These are phyloP conservation scores for Athene noctua DNA, from an alignment of 2,113 vertebrate genomes.

Conservation along the genomic window DNA sequence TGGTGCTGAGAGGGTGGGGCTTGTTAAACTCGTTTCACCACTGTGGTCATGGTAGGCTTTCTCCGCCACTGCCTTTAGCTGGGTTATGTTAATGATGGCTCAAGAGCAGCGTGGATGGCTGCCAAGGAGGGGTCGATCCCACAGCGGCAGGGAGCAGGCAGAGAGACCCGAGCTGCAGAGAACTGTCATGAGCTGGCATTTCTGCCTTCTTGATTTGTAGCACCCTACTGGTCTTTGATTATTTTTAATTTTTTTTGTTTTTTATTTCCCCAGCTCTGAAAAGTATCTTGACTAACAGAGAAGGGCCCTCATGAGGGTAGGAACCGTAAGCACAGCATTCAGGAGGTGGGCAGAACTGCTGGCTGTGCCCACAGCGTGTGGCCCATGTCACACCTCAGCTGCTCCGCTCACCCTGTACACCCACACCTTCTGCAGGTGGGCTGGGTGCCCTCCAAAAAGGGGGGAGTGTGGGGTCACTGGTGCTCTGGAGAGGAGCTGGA, in stretches of 20 bases:
- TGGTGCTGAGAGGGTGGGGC: background rate
- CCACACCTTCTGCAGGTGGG: background rate
- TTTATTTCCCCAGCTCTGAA: background rate
- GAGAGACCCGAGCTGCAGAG: background rate
- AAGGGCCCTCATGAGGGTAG: background rate
- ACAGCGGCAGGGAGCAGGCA: background rate
- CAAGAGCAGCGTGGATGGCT: background rate
- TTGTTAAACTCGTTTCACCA: background rate
- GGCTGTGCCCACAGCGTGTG: rapidly evolving
- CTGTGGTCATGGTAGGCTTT: background rate
- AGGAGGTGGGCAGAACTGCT: background rate
- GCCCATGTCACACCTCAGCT: rapidly evolving
- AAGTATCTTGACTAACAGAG: background rate
- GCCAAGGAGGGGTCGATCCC: background rate
- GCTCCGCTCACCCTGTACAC: background rate
- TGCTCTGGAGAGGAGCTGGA: background rate
- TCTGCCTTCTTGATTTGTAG: background rate
- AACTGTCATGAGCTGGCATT: background rate
- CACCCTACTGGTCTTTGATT: background rate
- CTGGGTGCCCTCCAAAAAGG: background rate
- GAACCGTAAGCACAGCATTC: background rate
- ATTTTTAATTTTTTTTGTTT: background rate
- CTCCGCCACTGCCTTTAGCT: background rate
- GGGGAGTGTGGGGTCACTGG: rapidly evolving
- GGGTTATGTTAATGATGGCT: background rate